A percentile compares a stretch with the other conserved stretches of the same genome.
These are phyloP conservation scores for Suricata suricatta DNA, from an alignment of 2,113 vertebrate species.

Conservation along the genomic window DNA sequence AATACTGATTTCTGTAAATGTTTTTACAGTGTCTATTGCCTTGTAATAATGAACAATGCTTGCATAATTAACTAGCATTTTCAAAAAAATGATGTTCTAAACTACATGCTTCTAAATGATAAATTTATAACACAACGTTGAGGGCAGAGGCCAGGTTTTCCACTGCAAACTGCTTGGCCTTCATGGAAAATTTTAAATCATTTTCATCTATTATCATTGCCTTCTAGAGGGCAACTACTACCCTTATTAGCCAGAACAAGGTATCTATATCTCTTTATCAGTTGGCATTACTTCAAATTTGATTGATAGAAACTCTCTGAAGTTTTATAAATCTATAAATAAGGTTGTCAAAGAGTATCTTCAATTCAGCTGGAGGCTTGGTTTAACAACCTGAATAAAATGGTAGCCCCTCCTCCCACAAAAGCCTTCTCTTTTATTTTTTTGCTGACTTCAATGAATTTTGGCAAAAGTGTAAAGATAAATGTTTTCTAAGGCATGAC, in stretches of 20 bases:
- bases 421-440: background rate
- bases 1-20: background rate
- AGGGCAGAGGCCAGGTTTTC: background rate
- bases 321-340: background rate
- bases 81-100: background rate
- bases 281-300: background rate
- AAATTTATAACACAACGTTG: background rate
- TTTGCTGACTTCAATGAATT: conserved; percentile 15
- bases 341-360: background rate
- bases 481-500: background rate
- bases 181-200: background rate
- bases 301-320: background rate
- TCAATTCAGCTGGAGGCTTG: background rate
- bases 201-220: background rate
- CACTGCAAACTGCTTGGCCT: background rate
- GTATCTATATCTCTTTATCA: background rate
- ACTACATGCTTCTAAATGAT: background rate
- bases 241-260: background rate
- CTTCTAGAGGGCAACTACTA: background rate
- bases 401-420: background rate
- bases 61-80: background rate
- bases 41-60: background rate
- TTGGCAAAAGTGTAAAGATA: background rate
- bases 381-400: background rate
- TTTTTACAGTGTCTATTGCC: background rate